Base-by-base conservation (phyloP, 2,888 invertebrate genomes). In the Orchesellides sinensis region DNA sequence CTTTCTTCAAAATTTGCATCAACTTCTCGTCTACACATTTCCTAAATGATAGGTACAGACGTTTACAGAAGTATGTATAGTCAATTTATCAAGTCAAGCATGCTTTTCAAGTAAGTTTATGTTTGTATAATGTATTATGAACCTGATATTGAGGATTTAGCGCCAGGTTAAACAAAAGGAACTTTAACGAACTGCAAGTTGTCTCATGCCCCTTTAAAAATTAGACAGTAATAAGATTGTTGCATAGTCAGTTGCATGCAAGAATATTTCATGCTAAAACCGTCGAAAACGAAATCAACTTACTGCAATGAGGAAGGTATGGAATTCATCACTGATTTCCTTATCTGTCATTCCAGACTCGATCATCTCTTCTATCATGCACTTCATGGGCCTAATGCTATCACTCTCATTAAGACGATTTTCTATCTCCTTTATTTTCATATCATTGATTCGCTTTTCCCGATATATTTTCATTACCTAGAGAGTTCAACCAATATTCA, bases 141-240 rank as follows among this genome's bases (percentile, higher is more conserved):
- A 49, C 63, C 74, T 74, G 74, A 12, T 73, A 49, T 12, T 73
- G 47, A 0, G 19, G 73, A 52, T 74, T 61, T 5, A 74, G 23
- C 4, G 74, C 63, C 4, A 74, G 49, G 8, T 63, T 2, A 23
- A 63, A 74, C 40, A 74, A 19, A 6, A 63, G 21, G 35, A 25
- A 59, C 17, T 74, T 63, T 0, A 32, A 10, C 5, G 63, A 8
- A 12, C 2, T 27, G 8, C 63, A n/a, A 2, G 74, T 52, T 17
- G 74, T 63, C 52, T 74, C 74, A 47, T 45, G 63, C 0, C 74
- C 74, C 74, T 74, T 23, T 45, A n/a, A 40, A 8, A 40, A 14
- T 40, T 8, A 32, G 40, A 8, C 40, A 40, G 32, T 32, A 32
- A 32, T 32, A 32, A 32, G 5, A 10, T 10, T 32, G 6, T 10